Evolutionary conservation across 2,113 vertebrate genomes (phyloP).

Genomic region (Rhynchomys soricoides): DNA sequence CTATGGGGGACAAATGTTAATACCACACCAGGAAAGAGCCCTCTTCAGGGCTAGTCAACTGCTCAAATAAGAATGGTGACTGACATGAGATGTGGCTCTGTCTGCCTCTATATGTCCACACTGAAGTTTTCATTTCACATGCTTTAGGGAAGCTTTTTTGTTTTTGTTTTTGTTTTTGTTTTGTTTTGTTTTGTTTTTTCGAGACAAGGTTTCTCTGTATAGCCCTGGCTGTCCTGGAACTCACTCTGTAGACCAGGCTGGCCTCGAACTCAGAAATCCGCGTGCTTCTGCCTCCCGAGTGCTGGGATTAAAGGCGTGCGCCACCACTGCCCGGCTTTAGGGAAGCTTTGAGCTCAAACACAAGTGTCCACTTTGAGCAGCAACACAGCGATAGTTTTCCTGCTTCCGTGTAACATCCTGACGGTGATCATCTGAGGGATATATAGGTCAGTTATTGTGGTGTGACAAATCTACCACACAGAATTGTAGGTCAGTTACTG

Average conservation of each 20-base stretch:
- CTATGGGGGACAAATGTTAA: too few species aligned
- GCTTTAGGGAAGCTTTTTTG: background rate
- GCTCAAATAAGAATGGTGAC: background rate
- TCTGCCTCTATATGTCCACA: background rate
- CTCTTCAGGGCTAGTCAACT: background rate
- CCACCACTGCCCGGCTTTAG: too few species aligned
- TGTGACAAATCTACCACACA: too few species aligned
- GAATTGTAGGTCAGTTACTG: background rate
- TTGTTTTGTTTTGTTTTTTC: too few species aligned
- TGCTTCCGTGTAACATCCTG: background rate
- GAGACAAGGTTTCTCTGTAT: too few species aligned
- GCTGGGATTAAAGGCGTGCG: too few species aligned
- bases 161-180: too few species aligned
- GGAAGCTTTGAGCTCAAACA: background rate
- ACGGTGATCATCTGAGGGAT: background rate
- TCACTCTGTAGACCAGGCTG: too few species aligned
- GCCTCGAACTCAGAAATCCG: too few species aligned
- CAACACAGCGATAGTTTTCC: background rate
- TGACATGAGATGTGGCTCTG: background rate
- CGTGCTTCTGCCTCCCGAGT: too few species aligned
- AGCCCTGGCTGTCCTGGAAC: too few species aligned
- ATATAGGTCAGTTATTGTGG: too few species aligned
- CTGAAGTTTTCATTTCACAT: background rate
- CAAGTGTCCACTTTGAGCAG: background rate
- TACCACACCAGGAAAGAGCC: background rate